phyloP scores from a whole-genome alignment of 2,888 invertebrate species.

The Alloscopus bannaensis region DNA sequence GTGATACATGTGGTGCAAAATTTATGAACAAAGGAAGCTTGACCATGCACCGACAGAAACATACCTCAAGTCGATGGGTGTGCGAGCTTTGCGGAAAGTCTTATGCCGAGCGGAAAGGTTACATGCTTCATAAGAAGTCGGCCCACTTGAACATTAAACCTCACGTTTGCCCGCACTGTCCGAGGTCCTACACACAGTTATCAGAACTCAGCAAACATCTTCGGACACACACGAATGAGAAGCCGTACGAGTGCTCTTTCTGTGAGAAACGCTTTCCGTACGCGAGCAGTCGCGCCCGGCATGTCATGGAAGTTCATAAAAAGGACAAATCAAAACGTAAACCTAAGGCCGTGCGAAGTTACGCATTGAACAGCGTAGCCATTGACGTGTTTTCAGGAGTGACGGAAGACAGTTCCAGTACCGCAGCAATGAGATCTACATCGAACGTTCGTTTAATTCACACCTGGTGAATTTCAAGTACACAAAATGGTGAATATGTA shows the following conservation, averaged over 20 bases:
- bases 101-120: constrained; percentile 39
- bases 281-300: constrained; percentile 25
- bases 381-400: background rate
- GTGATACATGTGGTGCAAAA: constrained; percentile 28
- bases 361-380: background rate
- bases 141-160: constrained; percentile 30
- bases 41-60: constrained; percentile 12
- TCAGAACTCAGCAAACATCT: constrained; percentile 31
- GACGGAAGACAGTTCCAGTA: too few relatives aligned
- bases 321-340: constrained; percentile 5
- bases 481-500: too few relatives aligned
- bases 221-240: constrained; percentile 40
- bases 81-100: constrained; percentile 43
- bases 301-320: constrained; percentile 38
- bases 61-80: constrained; percentile 11
- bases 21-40: background rate
- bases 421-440: too few relatives aligned
- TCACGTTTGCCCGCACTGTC: constrained; percentile 33
- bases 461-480: too few relatives aligned
- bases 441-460: too few relatives aligned
- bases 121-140: constrained; percentile 32
- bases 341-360: background rate
- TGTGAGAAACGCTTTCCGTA: constrained; percentile 46
- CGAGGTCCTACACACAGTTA: constrained; percentile 7
- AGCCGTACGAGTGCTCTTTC: constrained; percentile 37